Percentiles rank a stretch among this genome's conserved stretches.
phyloP scores from a whole-genome alignment of 2,888 invertebrate species.

The Byasa hedistus region DNA sequence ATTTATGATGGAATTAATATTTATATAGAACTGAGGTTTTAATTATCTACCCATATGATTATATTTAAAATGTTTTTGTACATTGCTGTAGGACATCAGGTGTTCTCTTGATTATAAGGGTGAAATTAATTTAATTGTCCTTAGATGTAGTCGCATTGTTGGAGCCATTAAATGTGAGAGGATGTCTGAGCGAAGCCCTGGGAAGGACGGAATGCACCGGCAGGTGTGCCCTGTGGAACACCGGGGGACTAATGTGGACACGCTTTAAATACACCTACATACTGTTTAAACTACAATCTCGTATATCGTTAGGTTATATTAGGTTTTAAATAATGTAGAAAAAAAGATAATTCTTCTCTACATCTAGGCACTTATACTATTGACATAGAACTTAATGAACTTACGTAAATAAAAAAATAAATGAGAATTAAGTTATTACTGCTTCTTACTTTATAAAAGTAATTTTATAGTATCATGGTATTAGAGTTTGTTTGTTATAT shows the following conservation, averaged over 20 bases:
- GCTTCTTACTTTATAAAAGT: no score
- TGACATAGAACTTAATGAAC: no score
- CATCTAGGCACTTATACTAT: no score
- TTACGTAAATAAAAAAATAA: no score
- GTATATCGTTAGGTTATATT: no score
- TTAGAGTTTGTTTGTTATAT: not conserved
- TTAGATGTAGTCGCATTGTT: conserved; percentile 25
- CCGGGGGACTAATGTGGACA: conserved; percentile 47
- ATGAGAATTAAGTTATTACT: no score
- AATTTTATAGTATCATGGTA: not conserved
- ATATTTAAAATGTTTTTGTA: conserved; percentile 5
- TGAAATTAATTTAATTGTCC: conserved; percentile 38
- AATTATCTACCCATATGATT: not conserved
- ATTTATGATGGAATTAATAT: not conserved
- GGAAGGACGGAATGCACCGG: conserved; percentile 67
- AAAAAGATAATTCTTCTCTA: no score
- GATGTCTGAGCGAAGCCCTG: conserved; percentile 55
- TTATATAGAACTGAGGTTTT: not conserved
- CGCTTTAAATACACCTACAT: conserved; percentile 1
- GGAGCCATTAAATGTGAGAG: conserved; percentile 35
- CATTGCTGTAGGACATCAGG: conserved; percentile 26
- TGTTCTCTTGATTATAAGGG: conserved; percentile 37
- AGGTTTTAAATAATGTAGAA: no score
- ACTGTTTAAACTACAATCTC: no score
- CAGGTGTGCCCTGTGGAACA: conserved; percentile 60